Evolutionary conservation across 2,797 vertebrate species (phyloP).

Genomic region (Knipowitschia caucasica): DNA sequence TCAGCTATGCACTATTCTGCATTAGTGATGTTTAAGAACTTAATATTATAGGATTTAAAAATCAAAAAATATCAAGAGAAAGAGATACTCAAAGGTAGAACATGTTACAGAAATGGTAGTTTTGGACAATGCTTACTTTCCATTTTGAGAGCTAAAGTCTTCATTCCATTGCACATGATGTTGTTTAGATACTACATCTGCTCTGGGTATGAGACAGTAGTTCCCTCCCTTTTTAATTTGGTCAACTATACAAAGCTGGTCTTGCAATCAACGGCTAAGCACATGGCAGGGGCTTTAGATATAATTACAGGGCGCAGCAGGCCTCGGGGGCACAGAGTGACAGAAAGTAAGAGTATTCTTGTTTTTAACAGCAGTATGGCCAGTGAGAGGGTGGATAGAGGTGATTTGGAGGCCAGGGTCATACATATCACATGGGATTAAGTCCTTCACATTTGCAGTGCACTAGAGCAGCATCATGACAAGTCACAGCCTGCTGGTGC

Average conservation of each 20-base stretch:
- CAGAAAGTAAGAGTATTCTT: conserved; percentile 44
- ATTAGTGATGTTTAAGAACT: no score
- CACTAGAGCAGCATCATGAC: neutral
- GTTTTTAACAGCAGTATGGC: conserved; percentile 21
- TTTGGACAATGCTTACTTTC: no score
- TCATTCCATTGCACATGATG: neutral
- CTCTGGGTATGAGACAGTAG: conserved; percentile 35
- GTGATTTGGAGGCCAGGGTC: conserved; percentile 10
- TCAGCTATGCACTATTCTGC: no score
- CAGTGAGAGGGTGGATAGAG: conserved; percentile 19
- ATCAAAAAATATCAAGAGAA: no score
- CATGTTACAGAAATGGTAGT: no score
- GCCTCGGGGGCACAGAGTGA: conserved; percentile 51
- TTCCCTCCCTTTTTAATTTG: conserved; percentile 55
- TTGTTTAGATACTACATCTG: conserved; percentile 22
- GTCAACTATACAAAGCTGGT: conserved; percentile 68
- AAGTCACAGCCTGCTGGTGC: neutral
- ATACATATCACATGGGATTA: conserved; percentile 25
- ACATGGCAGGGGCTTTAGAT: conserved; percentile 55
- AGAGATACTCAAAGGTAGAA: no score
- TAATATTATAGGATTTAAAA: no score
- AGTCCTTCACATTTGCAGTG: neutral
- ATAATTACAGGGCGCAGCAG: conserved; percentile 63
- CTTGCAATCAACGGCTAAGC: conserved; percentile 71
- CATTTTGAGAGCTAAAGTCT: no score